Evolutionary conservation across 2,113 vertebrate species (phyloP).

Genomic region (Formicarius rufipectus): DNA sequence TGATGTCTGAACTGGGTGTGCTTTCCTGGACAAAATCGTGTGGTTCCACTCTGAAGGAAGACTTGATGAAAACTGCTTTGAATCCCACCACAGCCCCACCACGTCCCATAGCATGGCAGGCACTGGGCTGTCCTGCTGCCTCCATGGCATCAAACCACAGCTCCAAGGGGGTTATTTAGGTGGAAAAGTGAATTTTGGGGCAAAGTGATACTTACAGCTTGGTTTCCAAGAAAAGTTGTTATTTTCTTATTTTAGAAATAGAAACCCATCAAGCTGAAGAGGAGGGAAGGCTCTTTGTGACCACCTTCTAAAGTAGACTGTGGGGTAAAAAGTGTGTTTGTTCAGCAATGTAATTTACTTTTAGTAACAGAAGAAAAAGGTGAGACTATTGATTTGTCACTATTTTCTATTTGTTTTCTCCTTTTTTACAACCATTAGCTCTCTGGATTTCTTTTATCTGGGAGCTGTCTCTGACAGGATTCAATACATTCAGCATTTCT

Average conservation of each 20-base stretch:
- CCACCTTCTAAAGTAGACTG: not conserved
- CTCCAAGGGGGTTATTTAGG: not conserved
- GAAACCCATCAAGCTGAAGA: not conserved
- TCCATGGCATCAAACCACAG: not conserved
- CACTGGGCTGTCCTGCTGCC: not conserved
- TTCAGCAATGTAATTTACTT: not conserved
- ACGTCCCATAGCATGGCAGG: not conserved
- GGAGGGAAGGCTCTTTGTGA: not conserved
- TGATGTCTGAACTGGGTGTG: not conserved
- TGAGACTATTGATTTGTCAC: not conserved
- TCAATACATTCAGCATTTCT: constrained; percentile 13
- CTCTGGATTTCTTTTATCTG: not conserved
- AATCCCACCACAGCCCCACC: not conserved
- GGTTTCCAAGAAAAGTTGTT: not conserved
- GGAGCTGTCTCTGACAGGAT: not conserved
- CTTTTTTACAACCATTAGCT: not conserved
- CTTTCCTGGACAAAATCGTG: not conserved
- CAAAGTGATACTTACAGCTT: not conserved
- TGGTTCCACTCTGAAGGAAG: not conserved
- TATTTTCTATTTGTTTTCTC: constrained; percentile 17
- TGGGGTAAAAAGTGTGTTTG: not conserved
- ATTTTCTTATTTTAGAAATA: not conserved
- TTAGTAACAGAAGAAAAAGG: not conserved
- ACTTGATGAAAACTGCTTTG: not conserved
- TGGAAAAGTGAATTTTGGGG: not conserved